These are phyloP conservation scores for Lepidocyrtoides sp. DNA, from an alignment of 2,888 invertebrate genomes.

Conservation along the genomic window DNA sequence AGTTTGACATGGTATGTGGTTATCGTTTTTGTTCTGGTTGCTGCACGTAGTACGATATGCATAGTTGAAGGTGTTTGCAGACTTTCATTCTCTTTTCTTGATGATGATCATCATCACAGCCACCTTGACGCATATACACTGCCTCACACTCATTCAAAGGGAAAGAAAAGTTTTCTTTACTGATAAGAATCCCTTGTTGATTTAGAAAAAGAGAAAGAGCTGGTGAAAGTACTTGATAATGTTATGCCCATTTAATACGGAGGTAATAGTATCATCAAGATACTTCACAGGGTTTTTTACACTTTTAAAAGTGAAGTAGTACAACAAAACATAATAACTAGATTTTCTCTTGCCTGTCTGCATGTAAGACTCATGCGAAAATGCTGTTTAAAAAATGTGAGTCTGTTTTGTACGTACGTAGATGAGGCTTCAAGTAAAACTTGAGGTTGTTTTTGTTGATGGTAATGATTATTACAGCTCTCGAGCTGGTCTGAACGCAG, in stretches of 20 bases:
- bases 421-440: slow-evolving; percentile 13
- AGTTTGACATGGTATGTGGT: slow-evolving; percentile 38
- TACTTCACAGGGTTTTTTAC: neutral
- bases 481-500: neutral
- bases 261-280: slow-evolving; percentile 1
- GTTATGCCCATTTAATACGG: slow-evolving; percentile 15
- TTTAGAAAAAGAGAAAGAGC: neutral
- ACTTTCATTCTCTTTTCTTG: neutral
- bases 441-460: slow-evolving; percentile 34
- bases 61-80: neutral
- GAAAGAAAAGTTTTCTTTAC: neutral
- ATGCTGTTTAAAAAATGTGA: neutral
- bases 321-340: neutral
- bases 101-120: neutral
- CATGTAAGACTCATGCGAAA: neutral
- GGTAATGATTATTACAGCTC: slow-evolving; percentile 37
- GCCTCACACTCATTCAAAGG: slow-evolving; percentile 2
- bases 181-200: slow-evolving; percentile 36
- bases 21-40: neutral
- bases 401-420: neutral
- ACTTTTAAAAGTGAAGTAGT: neutral
- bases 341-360: neutral
- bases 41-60: no score
- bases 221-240: neutral
- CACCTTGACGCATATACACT: slow-evolving; percentile 14